Evolutionary conservation across 1,140 invertebrate genomes (phyloP).

Genomic region (Listronotus oregonensis): DNA sequence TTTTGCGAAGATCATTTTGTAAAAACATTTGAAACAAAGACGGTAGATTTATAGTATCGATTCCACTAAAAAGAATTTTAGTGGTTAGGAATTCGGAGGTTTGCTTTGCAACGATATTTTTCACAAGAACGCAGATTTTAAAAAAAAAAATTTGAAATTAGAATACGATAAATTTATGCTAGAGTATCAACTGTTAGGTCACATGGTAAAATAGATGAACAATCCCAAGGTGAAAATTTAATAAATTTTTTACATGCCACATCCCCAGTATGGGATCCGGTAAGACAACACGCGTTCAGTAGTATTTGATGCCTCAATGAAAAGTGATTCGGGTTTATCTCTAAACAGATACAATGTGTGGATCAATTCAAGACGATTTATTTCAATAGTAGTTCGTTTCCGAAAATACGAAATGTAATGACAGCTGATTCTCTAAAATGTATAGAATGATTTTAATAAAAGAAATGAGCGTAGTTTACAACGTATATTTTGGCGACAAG

Average conservation of each 20-base stretch:
- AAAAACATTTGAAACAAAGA: background rate
- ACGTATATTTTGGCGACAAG: conserved; percentile 52
- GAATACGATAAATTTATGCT: conserved; percentile 52
- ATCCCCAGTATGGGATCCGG: no score
- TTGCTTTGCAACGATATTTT: background rate
- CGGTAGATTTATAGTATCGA: background rate
- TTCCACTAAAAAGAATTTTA: background rate
- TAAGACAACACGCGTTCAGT: no score
- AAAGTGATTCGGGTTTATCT: no score
- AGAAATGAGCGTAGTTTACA: conserved; percentile 46
- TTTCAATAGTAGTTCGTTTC: conserved; percentile 46
- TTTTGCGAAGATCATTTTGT: background rate
- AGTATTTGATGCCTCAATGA: no score
- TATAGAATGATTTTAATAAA: conserved; percentile 52
- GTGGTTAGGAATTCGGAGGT: background rate
- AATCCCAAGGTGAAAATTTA: conserved; percentile 6
- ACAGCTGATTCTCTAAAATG: conserved; percentile 55
- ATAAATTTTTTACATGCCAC: conserved; percentile 42
- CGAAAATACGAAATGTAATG: conserved; percentile 43
- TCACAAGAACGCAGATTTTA: no score
- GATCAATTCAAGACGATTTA: conserved; percentile 47
- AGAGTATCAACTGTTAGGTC: conserved; percentile 52
- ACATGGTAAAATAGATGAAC: conserved; percentile 48
- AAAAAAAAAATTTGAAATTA: no score
- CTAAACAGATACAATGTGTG: conserved; percentile 31